Base-by-base conservation (phyloP, 2,113 vertebrate species). In the Cynoglossus semilaevis region DNA sequence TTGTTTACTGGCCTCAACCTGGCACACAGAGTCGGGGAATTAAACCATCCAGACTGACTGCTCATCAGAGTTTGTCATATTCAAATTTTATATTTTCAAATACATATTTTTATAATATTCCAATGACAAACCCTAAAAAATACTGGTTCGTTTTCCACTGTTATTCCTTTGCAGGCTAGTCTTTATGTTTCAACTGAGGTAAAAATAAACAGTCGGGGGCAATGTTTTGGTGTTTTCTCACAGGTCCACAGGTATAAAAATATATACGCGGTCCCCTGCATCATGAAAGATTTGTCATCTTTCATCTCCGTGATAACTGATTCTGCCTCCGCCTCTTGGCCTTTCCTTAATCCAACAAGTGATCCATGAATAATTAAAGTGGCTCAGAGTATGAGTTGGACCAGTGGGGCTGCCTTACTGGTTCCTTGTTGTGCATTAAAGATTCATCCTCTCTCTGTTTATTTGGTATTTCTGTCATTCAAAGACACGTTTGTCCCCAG, bases 331-430 rank as follows among this genome's bases (percentile, higher is more conserved):
- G 47, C 63, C 38, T 58, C 62, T 29, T 29, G 22, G 22, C 22
- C 69, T 65, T 76, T 58, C 45, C 52, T 71, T 72, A 67, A 69
- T 86, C 77, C 83, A 82, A 80, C 85, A 79, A 81, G 57, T 79
- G 75, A 81, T 13, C 45, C 42, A 79, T 89, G 65, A 89, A 88
- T 90, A 82, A 89, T 89, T 85, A 52, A 84, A 68, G 54, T 74
- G 83, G 76, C 71, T 75, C 52, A 29, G 49, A 59, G 51, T 57
- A 36, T 34, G 51, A 55, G 45, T 61, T 48, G 58, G 70, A 69
- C 35, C 43, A 76, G 63, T 70, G 36, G 53, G 51, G 52, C 40
- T 58, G 16, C 41, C 42, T 48, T 16, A 29, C 54, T 46, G 37
- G 54, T 35, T 68, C 7, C 10, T n/a, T 42, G 53, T 70, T 53